phyloP scores from a whole-genome alignment of 2,888 invertebrate genomes.

The Spodoptera exigua region DNA sequence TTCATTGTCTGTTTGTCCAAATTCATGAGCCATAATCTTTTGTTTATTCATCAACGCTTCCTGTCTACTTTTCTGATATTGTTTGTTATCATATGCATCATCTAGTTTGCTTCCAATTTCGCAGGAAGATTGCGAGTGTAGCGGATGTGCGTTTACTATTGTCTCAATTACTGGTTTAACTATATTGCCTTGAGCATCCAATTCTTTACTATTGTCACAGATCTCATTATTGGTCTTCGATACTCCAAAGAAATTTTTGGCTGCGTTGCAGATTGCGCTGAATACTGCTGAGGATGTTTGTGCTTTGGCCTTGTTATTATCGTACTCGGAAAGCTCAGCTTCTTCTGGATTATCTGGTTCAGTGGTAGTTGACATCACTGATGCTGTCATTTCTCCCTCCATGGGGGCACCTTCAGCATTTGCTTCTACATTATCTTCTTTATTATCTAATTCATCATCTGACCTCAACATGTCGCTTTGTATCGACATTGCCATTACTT shows the following conservation, averaged over 20 bases:
- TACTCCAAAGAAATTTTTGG: conserved; percentile 77
- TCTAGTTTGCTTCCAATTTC: conserved; percentile 76
- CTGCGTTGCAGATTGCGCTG: conserved; percentile 77
- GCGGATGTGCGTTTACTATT: conserved; percentile 53
- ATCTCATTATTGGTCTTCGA: conserved; percentile 61
- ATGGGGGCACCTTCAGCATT: conserved; percentile 19
- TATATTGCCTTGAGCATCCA: conserved; percentile 81
- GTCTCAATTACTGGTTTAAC: conserved; percentile 56
- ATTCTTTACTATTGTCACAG: conserved; percentile 75
- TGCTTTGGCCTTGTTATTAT: conserved; percentile 62
- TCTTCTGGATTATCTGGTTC: conserved; percentile 49
- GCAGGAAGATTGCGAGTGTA: conserved; percentile 72
- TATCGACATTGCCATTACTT: conserved; percentile 79
- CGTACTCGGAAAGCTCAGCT: conserved; percentile 49
- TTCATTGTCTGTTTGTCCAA: conserved; percentile 76
- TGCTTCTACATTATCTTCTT: conserved; percentile 46
- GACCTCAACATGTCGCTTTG: conserved; percentile 67
- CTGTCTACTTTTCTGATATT: conserved; percentile 78
- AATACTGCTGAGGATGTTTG: conserved; percentile 72
- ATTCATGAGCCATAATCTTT: conserved; percentile 87
- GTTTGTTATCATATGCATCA: conserved; percentile 69
- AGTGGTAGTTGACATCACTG: conserved; percentile 49
- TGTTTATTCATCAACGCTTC: conserved; percentile 84
- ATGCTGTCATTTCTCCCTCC: conserved; percentile 52
- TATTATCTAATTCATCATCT: conserved; percentile 62